Evolutionary conservation across 2,113 vertebrate genomes (phyloP).

Genomic region (Dunckerocampus dactyliophorus): DNA sequence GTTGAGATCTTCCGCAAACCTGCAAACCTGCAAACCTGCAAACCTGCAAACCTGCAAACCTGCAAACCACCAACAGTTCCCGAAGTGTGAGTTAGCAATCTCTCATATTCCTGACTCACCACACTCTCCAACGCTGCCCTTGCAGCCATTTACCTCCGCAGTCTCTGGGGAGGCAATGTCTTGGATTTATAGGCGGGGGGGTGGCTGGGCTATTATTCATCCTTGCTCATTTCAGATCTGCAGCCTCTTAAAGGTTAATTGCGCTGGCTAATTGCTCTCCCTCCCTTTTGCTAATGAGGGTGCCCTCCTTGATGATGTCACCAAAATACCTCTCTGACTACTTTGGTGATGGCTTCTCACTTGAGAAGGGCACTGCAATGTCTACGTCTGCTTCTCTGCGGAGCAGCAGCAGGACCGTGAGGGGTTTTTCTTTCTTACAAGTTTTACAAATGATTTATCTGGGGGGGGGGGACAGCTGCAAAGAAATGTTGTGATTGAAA

Average conservation of each 20-base stretch:
- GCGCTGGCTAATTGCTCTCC: slow-evolving; percentile 69
- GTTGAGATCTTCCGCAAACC: no score
- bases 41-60: no score
- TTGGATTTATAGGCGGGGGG: slow-evolving; percentile 65
- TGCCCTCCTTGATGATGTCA: slow-evolving; percentile 63
- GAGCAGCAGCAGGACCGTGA: slow-evolving; percentile 9
- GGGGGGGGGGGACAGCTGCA: background rate
- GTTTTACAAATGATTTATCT: background rate
- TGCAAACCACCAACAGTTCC: background rate
- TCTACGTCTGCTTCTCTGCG: slow-evolving; percentile 34
- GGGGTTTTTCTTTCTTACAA: slow-evolving; percentile 5
- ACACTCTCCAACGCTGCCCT: slow-evolving; percentile 42
- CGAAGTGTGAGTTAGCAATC: slow-evolving; percentile 36
- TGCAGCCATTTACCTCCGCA: slow-evolving; percentile 48
- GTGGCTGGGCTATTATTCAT: slow-evolving; percentile 64
- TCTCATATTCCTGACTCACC: slow-evolving; percentile 38
- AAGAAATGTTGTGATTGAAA: no score
- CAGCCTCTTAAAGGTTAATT: slow-evolving; percentile 75
- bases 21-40: no score
- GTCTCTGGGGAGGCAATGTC: slow-evolving; percentile 52
- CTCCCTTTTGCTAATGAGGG: slow-evolving; percentile 60
- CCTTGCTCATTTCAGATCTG: slow-evolving; percentile 58
- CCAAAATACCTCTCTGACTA: slow-evolving; percentile 58
- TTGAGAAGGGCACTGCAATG: slow-evolving; percentile 51
- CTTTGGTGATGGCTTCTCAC: slow-evolving; percentile 51